Evolutionary conservation across 2,113 vertebrate genomes (phyloP).

Genomic region (Thinocorus orbignyianus): DNA sequence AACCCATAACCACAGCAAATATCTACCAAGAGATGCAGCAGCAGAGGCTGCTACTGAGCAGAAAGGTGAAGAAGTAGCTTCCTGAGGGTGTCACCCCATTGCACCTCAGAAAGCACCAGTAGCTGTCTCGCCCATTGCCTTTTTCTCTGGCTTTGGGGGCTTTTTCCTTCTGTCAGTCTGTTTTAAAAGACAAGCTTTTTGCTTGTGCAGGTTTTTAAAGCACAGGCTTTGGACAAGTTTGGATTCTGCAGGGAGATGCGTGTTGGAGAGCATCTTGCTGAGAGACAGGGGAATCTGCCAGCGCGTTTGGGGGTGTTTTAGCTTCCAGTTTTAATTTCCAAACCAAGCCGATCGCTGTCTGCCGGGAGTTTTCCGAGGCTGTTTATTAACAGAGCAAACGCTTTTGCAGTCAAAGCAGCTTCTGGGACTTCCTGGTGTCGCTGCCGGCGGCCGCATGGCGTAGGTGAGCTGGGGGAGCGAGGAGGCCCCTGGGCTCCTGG

Average conservation of each 20-base stretch:
- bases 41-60: not conserved
- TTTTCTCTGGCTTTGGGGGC: not conserved
- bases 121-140: not conserved
- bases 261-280: not conserved
- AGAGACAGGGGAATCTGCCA: not conserved
- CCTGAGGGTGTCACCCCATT: not conserved
- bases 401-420: not conserved
- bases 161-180: not conserved
- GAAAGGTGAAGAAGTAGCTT: not conserved
- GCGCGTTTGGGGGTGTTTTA: not conserved
- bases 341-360: not conserved
- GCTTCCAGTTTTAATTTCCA: slow-evolving; percentile 26
- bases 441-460: rapidly evolving
- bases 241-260: not conserved
- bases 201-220: not conserved
- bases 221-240: not conserved
- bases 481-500: not conserved
- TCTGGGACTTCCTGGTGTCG: not conserved
- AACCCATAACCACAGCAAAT: not conserved
- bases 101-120: not conserved
- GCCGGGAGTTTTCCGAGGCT: not conserved
- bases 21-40: too few species aligned
- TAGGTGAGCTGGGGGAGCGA: rapidly evolving
- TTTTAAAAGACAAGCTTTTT: not conserved
- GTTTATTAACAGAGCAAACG: not conserved